A percentile compares a stretch with the other conserved stretches of the same genome.
Conservation (phyloP, 37 sponge, comb jelly and placozoan genomes). For the Chondrilla cf. caribensis region DNA sequence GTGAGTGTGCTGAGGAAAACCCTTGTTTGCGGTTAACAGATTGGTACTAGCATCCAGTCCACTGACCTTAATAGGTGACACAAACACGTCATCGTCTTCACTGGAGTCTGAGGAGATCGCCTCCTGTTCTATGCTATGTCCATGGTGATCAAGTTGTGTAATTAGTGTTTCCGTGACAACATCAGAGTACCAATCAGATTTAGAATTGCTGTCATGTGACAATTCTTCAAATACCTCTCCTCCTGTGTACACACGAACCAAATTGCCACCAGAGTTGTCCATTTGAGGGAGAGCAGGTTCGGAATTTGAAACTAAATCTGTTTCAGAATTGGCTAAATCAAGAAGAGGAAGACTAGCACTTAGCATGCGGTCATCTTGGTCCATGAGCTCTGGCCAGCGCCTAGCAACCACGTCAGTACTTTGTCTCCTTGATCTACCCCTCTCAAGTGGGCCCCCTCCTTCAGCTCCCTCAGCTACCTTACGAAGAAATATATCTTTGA, state of each 20-base stretch:
- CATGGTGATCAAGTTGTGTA: neutral
- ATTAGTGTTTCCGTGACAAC: conserved; percentile 11
- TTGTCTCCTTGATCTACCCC: neutral
- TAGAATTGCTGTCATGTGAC: neutral
- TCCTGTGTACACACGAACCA: neutral
- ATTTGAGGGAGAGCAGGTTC: neutral
- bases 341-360: neutral
- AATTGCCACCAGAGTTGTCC: neutral
- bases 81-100: neutral
- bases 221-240: neutral
- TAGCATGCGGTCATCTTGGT: neutral
- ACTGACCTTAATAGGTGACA: neutral
- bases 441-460: neutral
- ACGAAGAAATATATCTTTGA: neutral
- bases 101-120: neutral
- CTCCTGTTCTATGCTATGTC: neutral
- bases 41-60: neutral
- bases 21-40: no score
- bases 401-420: neutral
- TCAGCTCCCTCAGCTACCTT: neutral
- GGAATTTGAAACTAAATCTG: neutral
- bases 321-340: neutral
- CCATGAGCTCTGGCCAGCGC: neutral
- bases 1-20: no score
- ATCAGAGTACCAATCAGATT: conserved; percentile 1